Base-by-base conservation (phyloP, 1,140 invertebrate species). In the Bombus soroeensis region DNA sequence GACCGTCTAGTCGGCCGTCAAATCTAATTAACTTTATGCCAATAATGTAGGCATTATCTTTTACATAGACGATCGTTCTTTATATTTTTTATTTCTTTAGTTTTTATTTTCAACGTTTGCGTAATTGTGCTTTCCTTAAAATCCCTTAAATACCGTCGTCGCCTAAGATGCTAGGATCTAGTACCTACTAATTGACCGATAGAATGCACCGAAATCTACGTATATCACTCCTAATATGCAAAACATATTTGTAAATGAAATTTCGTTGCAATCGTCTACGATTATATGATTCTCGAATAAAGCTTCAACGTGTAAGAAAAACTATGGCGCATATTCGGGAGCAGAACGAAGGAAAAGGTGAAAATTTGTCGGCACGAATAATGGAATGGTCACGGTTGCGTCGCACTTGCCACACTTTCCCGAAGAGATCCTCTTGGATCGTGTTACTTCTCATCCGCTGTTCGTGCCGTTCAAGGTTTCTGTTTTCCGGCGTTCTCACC, bases 11-110 rank as follows among this genome's bases (percentile, higher is more conserved):
- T 25, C 28, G 43, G 34, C 25, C 81, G 64, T 64, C 75, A 87
- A 91, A 91, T 91, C 90, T 88, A 91, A 92, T 92, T 89, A 89
- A 87, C 74, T 85, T 86, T 32, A 2, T 22, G 6, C 1, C 47
- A 53, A 53, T 53, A 22, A 8, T 0, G 18, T 22, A 53, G 18
- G 6, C 18, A 2, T 53, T 53, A 53, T 32, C 2, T 9, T 66
- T 32, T 32, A 32, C n/a, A 8, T 8, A 32, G n/a, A 8, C n/a
- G n/a, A 18, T 28, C 2, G n/a, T 15, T 15, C 5, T 2, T 0
- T 6, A 12, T 53, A 53, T 53, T 53, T 18, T 53, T 53, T 53
- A 53, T 53, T 53, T 22, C 47, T 53, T 53, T 18, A 1, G 47
- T 18, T 18, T 47, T 47, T 18, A 18, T 18, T 18, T 18, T 18